These are phyloP conservation scores for Eubasilissa splendida DNA, from an alignment of 2,888 invertebrate genomes.

Conservation along the genomic window DNA sequence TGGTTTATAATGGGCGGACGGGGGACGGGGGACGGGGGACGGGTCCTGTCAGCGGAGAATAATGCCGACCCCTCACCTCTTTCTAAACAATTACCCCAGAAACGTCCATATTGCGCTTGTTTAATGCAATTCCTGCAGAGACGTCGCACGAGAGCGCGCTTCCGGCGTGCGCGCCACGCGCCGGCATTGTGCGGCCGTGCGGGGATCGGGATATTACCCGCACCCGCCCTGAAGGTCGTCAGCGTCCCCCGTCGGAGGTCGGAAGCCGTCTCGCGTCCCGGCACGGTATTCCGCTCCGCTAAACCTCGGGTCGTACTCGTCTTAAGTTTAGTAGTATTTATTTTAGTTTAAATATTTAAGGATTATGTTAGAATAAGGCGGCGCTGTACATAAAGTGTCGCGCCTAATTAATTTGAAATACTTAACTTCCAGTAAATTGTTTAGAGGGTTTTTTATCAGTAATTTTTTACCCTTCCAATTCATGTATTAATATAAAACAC, in stretches of 20 bases:
- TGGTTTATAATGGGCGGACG: not conserved
- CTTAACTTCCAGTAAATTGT: no score
- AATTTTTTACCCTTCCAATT: no score
- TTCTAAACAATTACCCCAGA: slow-evolving; percentile 23
- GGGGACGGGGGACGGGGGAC: no score
- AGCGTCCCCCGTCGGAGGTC: slow-evolving; percentile 14
- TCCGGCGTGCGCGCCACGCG: slow-evolving; percentile 13
- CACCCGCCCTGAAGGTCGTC: slow-evolving; percentile 18
- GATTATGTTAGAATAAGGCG: no score
- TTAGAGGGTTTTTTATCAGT: no score
- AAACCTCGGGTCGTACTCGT: no score
- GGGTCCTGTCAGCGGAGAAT: not conserved
- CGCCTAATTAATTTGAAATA: no score
- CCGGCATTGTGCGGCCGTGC: not conserved
- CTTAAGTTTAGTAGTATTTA: no score
- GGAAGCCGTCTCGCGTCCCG: not conserved
- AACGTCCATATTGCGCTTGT: slow-evolving; percentile 29
- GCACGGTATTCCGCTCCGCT: no score
- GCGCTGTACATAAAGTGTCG: no score
- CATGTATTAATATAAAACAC: no score
- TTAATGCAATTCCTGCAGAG: slow-evolving; percentile 23
- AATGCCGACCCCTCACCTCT: slow-evolving; percentile 30
- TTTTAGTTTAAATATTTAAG: no score
- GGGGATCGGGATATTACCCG: not conserved
- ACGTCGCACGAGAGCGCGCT: slow-evolving; percentile 14